A percentile compares a stretch with the other conserved stretches of the same genome.
Conservation (phyloP, 2,888 invertebrate genomes). For the Pachliopta kotzebuea region DNA sequence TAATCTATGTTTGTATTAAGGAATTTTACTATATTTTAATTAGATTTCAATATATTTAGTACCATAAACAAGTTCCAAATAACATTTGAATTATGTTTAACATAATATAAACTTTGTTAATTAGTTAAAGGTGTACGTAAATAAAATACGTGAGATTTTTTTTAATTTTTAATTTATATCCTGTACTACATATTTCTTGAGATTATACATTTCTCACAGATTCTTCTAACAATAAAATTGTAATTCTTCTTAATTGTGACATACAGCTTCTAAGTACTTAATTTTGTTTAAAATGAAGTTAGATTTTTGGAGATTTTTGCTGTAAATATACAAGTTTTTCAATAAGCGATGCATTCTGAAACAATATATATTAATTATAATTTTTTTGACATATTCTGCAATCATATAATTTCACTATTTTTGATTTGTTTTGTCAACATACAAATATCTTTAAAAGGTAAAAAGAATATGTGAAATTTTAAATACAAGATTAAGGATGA, state of each 20-base stretch:
- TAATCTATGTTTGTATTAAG: not conserved
- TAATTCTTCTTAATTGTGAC: not conserved
- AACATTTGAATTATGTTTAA: constrained; percentile 45
- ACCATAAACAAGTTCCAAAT: constrained; percentile 42
- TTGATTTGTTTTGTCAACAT: too few relatives aligned
- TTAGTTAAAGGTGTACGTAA: constrained; percentile 33
- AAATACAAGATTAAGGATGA: too few relatives aligned
- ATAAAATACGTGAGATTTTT: constrained; percentile 32
- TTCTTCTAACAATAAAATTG: not conserved
- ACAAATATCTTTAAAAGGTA: too few relatives aligned
- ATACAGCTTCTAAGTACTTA: not conserved
- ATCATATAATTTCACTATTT: not conserved
- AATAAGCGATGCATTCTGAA: constrained; percentile 59
- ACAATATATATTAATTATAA: constrained; percentile 26
- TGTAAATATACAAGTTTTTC: constrained; percentile 49
- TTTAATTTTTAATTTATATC: constrained; percentile 8
- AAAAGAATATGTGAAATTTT: too few relatives aligned
- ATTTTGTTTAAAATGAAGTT: constrained; percentile 32
- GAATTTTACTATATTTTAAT: not conserved
- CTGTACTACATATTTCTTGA: not conserved
- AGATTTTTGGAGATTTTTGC: constrained; percentile 52
- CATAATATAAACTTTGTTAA: constrained; percentile 40
- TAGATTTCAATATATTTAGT: constrained; percentile 28
- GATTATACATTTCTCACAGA: not conserved
- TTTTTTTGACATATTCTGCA: not conserved